Evolutionary conservation across 2,888 invertebrate genomes (phyloP), one percentile per base, ranked within the genome.

Genomic region (Brassicogethes aeneus): DNA sequence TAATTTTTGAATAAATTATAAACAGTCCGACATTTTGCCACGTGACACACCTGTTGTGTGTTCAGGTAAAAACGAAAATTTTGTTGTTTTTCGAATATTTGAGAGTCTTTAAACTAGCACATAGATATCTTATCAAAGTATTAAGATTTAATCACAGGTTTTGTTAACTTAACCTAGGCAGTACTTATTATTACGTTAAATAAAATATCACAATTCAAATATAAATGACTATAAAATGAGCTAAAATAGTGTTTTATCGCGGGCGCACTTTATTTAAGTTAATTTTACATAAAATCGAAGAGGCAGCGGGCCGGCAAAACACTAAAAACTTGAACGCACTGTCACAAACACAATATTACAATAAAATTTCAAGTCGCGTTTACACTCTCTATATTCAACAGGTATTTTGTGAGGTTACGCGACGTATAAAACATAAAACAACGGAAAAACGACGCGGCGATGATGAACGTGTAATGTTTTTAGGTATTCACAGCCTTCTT

Each of bases 1-100:
- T 45, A 45, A 42, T 45, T 46, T 44, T 41, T 47, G 40, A 43
- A 40, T 38, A 37, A 36, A 44, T 45, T 41, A 51, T 47, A 49
- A 47, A 49, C 50, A 54, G 44, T 47, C 57, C 50, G 56, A 59
- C 57, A 57, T 58, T 55, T 50, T 60, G 61, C 60, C 61, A 61
- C 60, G 60, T 61, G 61, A 61, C 57, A n/a, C n/a, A 58, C 54
- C 57, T 57, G 58, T 57, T 54, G 38, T 39, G 46, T 39, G 36
- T 41, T 38, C 34, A 33, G 32, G 40, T 32, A 45, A 37, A 32
- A 32, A 12, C 32, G 32, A 42, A 37, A 32, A 32, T 10, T 12
- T 5, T 13, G 32, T 23, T 13, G 10, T 32, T 32, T 32, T 32
- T n/a, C n/a, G n/a, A n/a, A n/a, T n/a, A n/a, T n/a, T 32, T 32